Evolutionary conservation across 1,140 invertebrate genomes (phyloP).

Genomic region (Dufourea novaeangliae): DNA sequence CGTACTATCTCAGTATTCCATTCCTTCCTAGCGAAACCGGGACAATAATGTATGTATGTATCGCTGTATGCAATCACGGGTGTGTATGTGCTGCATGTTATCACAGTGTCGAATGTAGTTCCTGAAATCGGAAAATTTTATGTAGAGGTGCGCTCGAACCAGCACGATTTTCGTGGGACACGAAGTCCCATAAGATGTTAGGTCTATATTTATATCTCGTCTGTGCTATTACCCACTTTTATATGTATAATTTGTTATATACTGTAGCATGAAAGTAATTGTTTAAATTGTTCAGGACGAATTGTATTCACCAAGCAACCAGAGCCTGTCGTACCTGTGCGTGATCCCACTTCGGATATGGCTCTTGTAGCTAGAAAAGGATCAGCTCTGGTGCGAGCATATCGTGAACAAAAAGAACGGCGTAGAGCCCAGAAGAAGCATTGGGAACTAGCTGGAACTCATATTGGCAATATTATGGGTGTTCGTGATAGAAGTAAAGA

Average conservation of each 20-base stretch:
- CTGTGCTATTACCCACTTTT: too few relatives aligned
- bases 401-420: slow-evolving; percentile 97
- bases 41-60: too few relatives aligned
- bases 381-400: slow-evolving; percentile 92
- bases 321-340: slow-evolving; percentile 86
- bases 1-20: too few relatives aligned
- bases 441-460: slow-evolving; percentile 98
- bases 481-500: slow-evolving; percentile 88
- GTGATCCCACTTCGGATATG: slow-evolving; percentile 99
- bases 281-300: slow-evolving; percentile 78
- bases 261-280: slow-evolving; percentile 1
- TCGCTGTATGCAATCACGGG: too few relatives aligned
- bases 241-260: neutral
- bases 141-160: too few relatives aligned
- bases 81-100: too few relatives aligned
- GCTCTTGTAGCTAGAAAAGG: slow-evolving; percentile 98
- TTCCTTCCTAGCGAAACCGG: too few relatives aligned
- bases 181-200: too few relatives aligned
- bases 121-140: too few relatives aligned
- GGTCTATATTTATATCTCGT: too few relatives aligned
- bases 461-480: slow-evolving; percentile 97
- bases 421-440: slow-evolving; percentile 98
- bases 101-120: too few relatives aligned
- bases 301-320: slow-evolving; percentile 99
- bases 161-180: too few relatives aligned